Evolutionary conservation across 2,797 vertebrate genomes (phyloP).

Genomic region (Acanthornis magna): DNA sequence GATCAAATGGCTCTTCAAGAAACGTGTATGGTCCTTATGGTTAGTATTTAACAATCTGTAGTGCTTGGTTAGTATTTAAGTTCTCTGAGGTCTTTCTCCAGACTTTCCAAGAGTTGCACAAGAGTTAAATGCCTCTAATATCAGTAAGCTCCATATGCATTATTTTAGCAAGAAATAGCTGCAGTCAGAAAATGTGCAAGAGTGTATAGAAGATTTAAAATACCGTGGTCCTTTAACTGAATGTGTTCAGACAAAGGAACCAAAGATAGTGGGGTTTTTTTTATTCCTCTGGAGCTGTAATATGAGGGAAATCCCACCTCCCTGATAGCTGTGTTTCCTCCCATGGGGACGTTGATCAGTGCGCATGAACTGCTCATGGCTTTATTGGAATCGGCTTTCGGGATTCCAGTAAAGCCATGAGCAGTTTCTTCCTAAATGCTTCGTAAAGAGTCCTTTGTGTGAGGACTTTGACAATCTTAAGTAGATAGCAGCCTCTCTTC

Average conservation of each 20-base stretch:
- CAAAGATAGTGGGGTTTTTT: neutral
- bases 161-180: neutral
- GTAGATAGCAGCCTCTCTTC: neutral
- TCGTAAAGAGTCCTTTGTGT: fast-evolving
- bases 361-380: no score
- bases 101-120: neutral
- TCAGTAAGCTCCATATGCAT: neutral
- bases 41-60: neutral
- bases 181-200: neutral
- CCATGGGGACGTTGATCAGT: fast-evolving
- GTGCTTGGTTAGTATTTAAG: neutral
- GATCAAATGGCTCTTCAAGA: neutral
- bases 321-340: neutral
- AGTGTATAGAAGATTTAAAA: neutral
- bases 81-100: neutral
- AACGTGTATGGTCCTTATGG: neutral
- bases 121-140: neutral
- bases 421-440: neutral
- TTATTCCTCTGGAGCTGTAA: fast-evolving
- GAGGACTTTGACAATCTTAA: neutral
- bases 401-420: neutral
- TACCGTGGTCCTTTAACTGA: neutral
- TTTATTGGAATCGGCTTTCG: neutral
- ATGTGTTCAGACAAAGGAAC: neutral
- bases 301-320: neutral